Evolutionary conservation across 2,113 vertebrate genomes (phyloP).

Genomic region (Dicaeum eximium): DNA sequence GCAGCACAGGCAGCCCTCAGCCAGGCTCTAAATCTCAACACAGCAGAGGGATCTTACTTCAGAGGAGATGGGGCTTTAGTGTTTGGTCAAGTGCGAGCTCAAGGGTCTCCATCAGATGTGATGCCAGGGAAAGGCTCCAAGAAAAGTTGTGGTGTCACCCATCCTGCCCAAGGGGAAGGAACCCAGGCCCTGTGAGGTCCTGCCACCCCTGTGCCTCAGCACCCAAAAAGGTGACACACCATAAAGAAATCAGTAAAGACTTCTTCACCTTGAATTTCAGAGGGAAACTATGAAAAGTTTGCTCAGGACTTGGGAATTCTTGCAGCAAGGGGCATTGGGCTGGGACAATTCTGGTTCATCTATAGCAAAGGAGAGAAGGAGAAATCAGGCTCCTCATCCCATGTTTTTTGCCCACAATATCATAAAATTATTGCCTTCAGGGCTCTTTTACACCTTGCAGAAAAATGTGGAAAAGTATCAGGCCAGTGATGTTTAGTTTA

Average conservation of each 20-base stretch:
- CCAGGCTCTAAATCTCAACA: neutral
- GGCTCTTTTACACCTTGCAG: neutral
- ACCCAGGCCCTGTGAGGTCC: neutral
- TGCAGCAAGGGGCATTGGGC: fast-evolving
- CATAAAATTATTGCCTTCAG: neutral
- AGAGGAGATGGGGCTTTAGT: neutral
- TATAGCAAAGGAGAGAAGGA: neutral
- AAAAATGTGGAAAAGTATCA: neutral
- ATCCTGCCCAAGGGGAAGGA: neutral
- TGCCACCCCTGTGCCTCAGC: neutral
- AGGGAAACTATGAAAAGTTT: neutral
- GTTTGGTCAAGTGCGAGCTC: neutral
- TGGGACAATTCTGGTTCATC: neutral
- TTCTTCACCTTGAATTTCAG: neutral
- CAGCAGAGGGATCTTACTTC: neutral
- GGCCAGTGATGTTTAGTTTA: neutral
- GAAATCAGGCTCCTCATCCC: neutral
- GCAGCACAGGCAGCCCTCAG: neutral
- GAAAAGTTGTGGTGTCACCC: neutral
- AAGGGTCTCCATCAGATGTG: neutral
- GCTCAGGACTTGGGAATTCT: neutral
- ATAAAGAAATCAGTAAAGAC: neutral
- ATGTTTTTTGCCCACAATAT: neutral
- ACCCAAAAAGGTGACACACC: neutral
- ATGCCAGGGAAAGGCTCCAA: neutral